Evolutionary conservation across 2,113 vertebrate genomes (phyloP).

Genomic region (Gracilinanus agilis): DNA sequence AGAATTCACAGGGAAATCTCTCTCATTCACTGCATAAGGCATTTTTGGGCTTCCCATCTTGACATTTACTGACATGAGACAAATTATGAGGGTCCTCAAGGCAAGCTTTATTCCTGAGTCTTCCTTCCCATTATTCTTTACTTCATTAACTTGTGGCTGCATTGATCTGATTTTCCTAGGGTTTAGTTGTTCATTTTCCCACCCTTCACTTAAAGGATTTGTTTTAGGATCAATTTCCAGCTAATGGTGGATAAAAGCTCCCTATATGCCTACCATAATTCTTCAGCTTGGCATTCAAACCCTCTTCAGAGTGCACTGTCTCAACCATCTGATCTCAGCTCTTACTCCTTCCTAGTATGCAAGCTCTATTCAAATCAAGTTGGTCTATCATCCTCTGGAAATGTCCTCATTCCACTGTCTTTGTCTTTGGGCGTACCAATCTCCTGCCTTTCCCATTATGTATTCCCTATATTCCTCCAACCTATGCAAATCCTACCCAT

Average conservation of each 20-base stretch:
- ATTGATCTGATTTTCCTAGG: neutral
- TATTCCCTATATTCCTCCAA: neutral
- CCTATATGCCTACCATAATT: neutral
- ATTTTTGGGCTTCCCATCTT: neutral
- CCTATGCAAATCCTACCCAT: neutral
- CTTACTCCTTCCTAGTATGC: neutral
- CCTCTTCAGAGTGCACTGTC: neutral
- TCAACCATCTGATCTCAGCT: neutral
- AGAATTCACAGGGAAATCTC: neutral
- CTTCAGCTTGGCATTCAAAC: neutral
- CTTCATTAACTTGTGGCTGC: neutral
- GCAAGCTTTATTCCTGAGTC: neutral
- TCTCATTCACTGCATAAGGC: neutral
- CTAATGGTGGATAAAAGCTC: neutral
- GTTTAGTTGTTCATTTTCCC: neutral
- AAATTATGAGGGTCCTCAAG: neutral
- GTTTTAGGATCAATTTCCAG: slow-evolving; percentile 7
- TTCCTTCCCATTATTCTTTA: neutral
- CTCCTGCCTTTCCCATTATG: neutral
- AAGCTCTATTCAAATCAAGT: neutral
- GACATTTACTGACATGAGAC: too few relatives aligned
- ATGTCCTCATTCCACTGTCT: neutral
- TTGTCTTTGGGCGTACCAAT: neutral
- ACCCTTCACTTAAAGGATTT: neutral
- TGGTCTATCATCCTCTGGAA: neutral